phyloP scores from a whole-genome alignment of 2,113 vertebrate species.

The Mesoclemmys tuberculata region DNA sequence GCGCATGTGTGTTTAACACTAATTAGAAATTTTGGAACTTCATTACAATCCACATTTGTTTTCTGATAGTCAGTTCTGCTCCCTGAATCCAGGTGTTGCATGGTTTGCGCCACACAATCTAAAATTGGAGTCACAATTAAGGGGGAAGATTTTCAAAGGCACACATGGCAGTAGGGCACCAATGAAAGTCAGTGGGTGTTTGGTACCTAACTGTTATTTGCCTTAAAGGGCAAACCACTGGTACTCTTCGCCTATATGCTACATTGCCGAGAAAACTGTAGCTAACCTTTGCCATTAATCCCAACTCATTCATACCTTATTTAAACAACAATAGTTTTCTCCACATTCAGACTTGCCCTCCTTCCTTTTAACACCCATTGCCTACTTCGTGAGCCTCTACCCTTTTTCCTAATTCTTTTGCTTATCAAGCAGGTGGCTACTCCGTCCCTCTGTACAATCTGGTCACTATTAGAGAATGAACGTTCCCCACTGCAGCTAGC shows the following conservation, averaged over 20 bases:
- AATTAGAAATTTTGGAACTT: background rate
- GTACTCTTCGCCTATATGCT: background rate
- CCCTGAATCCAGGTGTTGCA: background rate
- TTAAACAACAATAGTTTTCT: background rate
- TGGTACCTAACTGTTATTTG: background rate
- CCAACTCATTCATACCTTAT: background rate
- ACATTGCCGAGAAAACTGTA: background rate
- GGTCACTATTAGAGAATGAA: background rate
- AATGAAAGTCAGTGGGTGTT: background rate
- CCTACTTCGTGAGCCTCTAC: background rate
- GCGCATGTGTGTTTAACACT: background rate
- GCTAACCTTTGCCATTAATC: background rate
- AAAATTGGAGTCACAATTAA: background rate
- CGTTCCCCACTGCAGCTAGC: background rate
- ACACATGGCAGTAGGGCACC: background rate
- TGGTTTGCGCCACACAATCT: background rate
- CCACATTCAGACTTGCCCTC: background rate
- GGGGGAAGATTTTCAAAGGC: background rate
- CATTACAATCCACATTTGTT: background rate
- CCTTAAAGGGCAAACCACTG: background rate
- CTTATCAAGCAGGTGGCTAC: background rate
- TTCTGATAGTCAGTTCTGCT: slow-evolving; percentile 1
- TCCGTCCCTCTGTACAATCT: background rate
- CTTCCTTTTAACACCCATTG: background rate
- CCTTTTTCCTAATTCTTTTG: background rate